Evolutionary conservation across 1,140 invertebrate genomes (phyloP), one percentile per base, ranked within the genome.

Genomic region (Gonioctena quinquepunctata): DNA sequence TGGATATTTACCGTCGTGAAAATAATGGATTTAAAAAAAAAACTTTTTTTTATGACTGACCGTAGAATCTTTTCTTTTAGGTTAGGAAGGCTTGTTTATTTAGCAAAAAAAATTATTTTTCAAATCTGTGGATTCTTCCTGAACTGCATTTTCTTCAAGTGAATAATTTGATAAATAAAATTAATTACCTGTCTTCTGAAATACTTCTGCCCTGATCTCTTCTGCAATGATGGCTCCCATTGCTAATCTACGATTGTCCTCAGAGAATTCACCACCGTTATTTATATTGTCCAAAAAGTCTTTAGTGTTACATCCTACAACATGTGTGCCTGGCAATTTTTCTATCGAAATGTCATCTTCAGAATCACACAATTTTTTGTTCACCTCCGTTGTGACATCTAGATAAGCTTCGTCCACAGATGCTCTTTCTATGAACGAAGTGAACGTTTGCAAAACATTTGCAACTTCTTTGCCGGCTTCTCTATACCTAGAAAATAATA

Each of bases 321-420:
- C 86, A 84, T 86, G 92, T 18, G 90, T 91, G 78, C 90, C 92
- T 0, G 52, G 22, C 57, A 92, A 79, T 70, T 82, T 79, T 28
- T 82, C 73, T 5, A 81, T 68, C 48, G 70, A 65, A 69, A 65
- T 57, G 33, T 69, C 21, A 66, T 57, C 13, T 66, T 66, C 62
- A 26, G 82, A 68, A 57, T 79, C 71, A 5, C 81, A 71, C 42
- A 90, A 80, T 73, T 84, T 83, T 68, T 86, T 81, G 50, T 90
- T 85, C 13, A 98, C 93, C 25, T 89, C 85, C 56, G 90, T 87
- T 19, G 96, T 97, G 11, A 99, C 90, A 84, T 99, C 97, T 62
- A 99, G 83, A 81, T 97, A 99, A 1, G 97, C 96, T 86, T 99
- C 97, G 86, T 99, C 97, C 16, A 99, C 91, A 68, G 95, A 97